Evolutionary conservation across 2,797 vertebrate species (phyloP), one percentile per base, ranked within the genome.

Genomic region (Melanotaenia parkinsoni): DNA sequence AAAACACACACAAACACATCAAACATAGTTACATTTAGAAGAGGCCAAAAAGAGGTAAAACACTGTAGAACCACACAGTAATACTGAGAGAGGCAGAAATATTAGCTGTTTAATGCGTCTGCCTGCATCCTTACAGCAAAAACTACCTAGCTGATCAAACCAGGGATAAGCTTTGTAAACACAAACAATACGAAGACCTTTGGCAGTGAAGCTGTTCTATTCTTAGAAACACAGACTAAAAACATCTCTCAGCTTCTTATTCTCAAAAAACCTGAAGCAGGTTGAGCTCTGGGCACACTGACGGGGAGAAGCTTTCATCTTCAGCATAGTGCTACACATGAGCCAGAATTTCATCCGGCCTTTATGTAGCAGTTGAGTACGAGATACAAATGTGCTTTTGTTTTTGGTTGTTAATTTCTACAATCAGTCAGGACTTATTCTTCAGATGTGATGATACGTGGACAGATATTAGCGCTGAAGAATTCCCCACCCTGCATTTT

Each of bases 291-390:
- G 64, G 70, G 43, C 70, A 32, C 67, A 58, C 73, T 74, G 75
- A 70, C 24, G 43, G 66, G 81, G 78, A 51, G n/a, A 70, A 38
- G 61, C 88, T 90, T 87, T 88, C 80, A 88, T 87, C 81, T 87
- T 58, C 72, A 75, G 43, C 68, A 37, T 63, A n/a, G 20, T 38
- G 40, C 68, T 76, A 57, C 51, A 51, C 53, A 73, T 82, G 56
- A 81, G 69, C 67, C 62, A 82, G 63, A 76, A 63, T 68, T 74
- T 74, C 67, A 72, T 72, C 58, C 74, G 74, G 63, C 73, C 66
- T 74, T 76, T 53, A 56, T 79, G 71, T 69, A 80, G 57, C 64
- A 70, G 72, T 62, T 24, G 33, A 86, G 72, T 45, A 43, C 50
- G 50, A 66, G 71, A 83, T 77, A 80, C 71, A 77, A 87, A 82